Evolutionary conservation across 2,888 invertebrate genomes (phyloP).

Genomic region (Polyploca ridens): DNA sequence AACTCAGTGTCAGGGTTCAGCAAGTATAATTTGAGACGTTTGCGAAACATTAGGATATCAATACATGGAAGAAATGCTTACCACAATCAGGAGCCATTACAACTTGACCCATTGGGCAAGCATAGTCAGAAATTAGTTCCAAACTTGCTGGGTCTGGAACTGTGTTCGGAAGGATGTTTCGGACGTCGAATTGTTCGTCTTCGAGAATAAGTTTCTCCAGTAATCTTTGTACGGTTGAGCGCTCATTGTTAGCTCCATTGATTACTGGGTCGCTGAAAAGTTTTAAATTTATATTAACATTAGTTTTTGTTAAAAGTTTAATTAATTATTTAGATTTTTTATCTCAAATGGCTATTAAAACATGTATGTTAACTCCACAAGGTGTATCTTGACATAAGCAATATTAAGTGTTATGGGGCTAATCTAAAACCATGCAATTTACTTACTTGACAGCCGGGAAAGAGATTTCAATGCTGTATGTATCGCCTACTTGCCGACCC

Average conservation of each 20-base stretch:
- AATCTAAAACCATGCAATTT: slow-evolving; percentile 55
- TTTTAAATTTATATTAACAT: neutral
- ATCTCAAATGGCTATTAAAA: slow-evolving; percentile 20
- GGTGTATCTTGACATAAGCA: neutral
- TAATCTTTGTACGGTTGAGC: slow-evolving; percentile 92
- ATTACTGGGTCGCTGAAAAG: slow-evolving; percentile 93
- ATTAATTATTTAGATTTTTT: neutral
- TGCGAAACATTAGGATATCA: neutral
- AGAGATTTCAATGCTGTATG: slow-evolving; percentile 95
- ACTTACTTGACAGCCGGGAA: slow-evolving; percentile 97
- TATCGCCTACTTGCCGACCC: slow-evolving; percentile 94
- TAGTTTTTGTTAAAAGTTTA: neutral
- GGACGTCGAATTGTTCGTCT: slow-evolving; percentile 96
- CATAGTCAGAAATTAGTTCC: slow-evolving; percentile 94
- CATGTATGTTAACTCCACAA: neutral
- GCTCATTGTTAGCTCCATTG: slow-evolving; percentile 93
- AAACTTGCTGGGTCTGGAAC: slow-evolving; percentile 96
- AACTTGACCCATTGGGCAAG: slow-evolving; percentile 96
- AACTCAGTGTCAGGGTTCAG: neutral
- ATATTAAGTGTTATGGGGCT: slow-evolving; percentile 49
- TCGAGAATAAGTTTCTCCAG: slow-evolving; percentile 96
- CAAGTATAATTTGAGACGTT: neutral
- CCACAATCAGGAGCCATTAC: slow-evolving; percentile 97
- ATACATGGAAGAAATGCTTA: slow-evolving; percentile 63
- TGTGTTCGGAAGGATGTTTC: slow-evolving; percentile 96